These are phyloP conservation scores for Clarias batrachus DNA, from an alignment of 2,113 vertebrate species.

Conservation along the genomic window DNA sequence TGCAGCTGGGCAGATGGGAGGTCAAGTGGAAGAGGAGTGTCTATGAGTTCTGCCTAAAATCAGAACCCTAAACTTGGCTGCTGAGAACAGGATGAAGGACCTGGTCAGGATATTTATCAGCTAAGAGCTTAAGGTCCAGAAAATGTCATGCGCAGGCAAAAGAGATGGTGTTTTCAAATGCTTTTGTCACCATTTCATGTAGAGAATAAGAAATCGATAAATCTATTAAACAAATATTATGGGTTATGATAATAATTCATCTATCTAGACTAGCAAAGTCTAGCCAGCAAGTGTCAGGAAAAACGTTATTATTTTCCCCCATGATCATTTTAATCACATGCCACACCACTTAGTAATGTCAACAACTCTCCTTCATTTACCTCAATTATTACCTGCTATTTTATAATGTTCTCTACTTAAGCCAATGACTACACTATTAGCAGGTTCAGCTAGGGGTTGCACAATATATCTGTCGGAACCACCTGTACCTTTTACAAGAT, in stretches of 20 bases:
- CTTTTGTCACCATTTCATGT: conserved; percentile 1
- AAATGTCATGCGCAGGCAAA: conserved; percentile 51
- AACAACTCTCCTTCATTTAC: background rate
- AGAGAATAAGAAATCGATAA: background rate
- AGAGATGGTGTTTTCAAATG: conserved; percentile 40
- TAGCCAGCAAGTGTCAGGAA: background rate
- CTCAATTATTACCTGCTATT: conserved; percentile 31
- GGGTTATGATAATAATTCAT: background rate
- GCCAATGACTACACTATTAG: conserved; percentile 56
- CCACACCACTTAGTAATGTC: conserved; percentile 5
- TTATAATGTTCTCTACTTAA: conserved; percentile 34
- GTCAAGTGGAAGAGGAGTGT: background rate
- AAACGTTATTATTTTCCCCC: background rate
- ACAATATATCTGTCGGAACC: conserved; percentile 10
- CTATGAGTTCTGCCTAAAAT: conserved; percentile 47
- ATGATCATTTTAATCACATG: background rate
- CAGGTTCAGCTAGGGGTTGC: conserved; percentile 4
- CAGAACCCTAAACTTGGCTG: conserved; percentile 35
- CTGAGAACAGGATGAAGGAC: conserved; percentile 56
- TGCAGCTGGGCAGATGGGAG: background rate
- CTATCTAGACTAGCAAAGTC: background rate
- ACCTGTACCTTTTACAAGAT: conserved; percentile 45
- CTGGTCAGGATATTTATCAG: conserved; percentile 36
- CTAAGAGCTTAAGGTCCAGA: conserved; percentile 54
- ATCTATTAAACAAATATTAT: background rate